Percentiles rank a stretch among this genome's conserved stretches.
phyloP scores from a whole-genome alignment of 2,888 invertebrate species.

The Chorisops tibialis region DNA sequence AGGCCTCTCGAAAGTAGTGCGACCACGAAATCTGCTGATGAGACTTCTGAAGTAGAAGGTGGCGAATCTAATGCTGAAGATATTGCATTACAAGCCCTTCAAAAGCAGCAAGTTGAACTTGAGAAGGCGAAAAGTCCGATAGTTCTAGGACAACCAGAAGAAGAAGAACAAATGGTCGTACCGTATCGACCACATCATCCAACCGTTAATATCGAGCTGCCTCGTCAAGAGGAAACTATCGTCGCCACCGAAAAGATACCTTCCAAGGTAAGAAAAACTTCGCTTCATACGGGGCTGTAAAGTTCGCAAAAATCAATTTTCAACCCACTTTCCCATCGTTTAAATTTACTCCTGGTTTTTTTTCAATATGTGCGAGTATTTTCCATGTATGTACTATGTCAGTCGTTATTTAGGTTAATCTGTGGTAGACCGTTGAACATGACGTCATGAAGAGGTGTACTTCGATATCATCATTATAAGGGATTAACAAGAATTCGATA shows the following conservation, averaged over 20 bases:
- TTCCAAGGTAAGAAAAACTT: conserved; percentile 4
- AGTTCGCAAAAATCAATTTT: too few relatives aligned
- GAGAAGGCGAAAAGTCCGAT: conserved; percentile 44
- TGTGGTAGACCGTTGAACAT: too few relatives aligned
- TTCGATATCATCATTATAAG: too few relatives aligned
- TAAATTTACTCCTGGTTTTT: too few relatives aligned
- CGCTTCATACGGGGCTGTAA: too few relatives aligned
- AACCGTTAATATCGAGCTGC: conserved; percentile 6
- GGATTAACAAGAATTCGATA: too few relatives aligned
- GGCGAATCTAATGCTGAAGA: conserved; percentile 28
- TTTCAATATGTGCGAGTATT: too few relatives aligned
- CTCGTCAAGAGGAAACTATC: conserved; percentile 14
- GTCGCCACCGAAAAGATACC: conserved; percentile 11
- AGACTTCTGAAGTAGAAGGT: conserved; percentile 12
- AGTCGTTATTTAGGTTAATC: too few relatives aligned
- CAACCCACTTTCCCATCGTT: too few relatives aligned
- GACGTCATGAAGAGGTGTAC: too few relatives aligned
- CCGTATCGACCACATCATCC: conserved; percentile 30
- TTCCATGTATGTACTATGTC: too few relatives aligned
- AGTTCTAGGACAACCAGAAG: conserved; percentile 31
- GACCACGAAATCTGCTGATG: conserved; percentile 29
- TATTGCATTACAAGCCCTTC: conserved; percentile 28
- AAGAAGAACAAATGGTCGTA: conserved; percentile 30
- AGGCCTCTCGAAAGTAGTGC: conserved; percentile 15
- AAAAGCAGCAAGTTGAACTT: conserved; percentile 30